A percentile compares a stretch with the other conserved stretches of the same genome.
Conservation (phyloP, 2,888 invertebrate genomes). For the Enoplolaimus lenunculus region DNA sequence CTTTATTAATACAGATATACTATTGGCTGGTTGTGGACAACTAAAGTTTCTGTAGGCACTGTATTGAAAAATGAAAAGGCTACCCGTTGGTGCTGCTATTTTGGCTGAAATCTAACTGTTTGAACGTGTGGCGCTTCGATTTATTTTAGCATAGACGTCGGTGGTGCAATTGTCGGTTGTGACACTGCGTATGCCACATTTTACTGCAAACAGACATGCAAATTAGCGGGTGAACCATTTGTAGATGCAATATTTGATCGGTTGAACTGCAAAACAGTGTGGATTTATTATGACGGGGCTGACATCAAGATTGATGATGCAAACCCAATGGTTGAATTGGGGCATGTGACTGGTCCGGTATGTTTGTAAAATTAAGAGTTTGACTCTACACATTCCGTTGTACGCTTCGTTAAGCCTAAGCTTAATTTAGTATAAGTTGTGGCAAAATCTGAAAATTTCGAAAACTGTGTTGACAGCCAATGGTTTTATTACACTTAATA, state of each 20-base stretch:
- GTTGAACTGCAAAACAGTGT: constrained; percentile 40
- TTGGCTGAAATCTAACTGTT: too few species aligned
- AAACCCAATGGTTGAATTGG: background rate
- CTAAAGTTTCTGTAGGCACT: too few species aligned
- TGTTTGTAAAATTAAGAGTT: too few species aligned
- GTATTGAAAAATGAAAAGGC: too few species aligned
- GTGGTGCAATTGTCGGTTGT: constrained; percentile 15
- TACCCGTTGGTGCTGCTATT: too few species aligned
- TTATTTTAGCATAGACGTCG: too few species aligned
- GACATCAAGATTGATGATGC: background rate
- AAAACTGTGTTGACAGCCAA: background rate
- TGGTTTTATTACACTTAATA: too few species aligned
- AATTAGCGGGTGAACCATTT: constrained; percentile 44
- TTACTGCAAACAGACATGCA: constrained; percentile 33
- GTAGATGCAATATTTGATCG: constrained; percentile 42
- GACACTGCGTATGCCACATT: constrained; percentile 22
- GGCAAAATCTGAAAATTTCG: constrained; percentile 34
- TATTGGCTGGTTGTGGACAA: too few species aligned
- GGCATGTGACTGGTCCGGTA: background rate
- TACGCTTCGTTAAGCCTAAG: too few species aligned
- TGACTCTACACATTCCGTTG: background rate
- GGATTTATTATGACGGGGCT: constrained; percentile 28
- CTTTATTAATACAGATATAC: too few species aligned
- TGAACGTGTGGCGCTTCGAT: too few species aligned
- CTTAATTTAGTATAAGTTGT: too few species aligned